Evolutionary conservation across 1,140 invertebrate genomes (phyloP).

Genomic region (Tribolium madens): DNA sequence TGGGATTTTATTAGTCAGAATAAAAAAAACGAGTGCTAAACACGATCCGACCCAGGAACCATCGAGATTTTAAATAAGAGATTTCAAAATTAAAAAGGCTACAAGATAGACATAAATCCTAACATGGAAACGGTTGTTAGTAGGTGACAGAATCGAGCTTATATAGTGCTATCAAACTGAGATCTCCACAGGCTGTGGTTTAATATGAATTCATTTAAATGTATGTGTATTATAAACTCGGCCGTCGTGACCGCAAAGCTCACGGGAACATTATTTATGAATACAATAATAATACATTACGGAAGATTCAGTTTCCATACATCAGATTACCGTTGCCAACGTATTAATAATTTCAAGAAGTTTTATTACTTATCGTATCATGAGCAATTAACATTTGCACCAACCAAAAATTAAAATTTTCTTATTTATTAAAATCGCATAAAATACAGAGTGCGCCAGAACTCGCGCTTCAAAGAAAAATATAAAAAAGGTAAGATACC

Average conservation of each 20-base stretch:
- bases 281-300: conserved; percentile 44
- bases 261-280: conserved; percentile 31
- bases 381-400: too few relatives aligned
- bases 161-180: conserved; percentile 55
- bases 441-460: too few relatives aligned
- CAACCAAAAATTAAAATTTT: too few relatives aligned
- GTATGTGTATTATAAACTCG: conserved; percentile 50
- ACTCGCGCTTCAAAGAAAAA: too few relatives aligned
- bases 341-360: conserved; percentile 26
- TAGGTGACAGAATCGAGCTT: conserved; percentile 55
- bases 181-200: conserved; percentile 54
- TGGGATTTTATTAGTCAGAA: too few relatives aligned
- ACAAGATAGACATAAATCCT: conserved; percentile 51
- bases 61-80: neutral
- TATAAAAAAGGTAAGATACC: too few relatives aligned
- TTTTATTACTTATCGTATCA: neutral
- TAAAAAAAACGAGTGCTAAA: neutral
- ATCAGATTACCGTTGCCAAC: conserved; percentile 15
- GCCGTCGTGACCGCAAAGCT: conserved; percentile 49
- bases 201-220: conserved; percentile 60
- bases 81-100: conserved; percentile 32
- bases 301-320: conserved; percentile 27
- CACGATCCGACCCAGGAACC: neutral
- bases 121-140: conserved; percentile 53
- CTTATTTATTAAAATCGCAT: too few relatives aligned